Evolutionary conservation across 2,888 invertebrate species (phyloP).

Genomic region (Peribatodes rhomboidaria): DNA sequence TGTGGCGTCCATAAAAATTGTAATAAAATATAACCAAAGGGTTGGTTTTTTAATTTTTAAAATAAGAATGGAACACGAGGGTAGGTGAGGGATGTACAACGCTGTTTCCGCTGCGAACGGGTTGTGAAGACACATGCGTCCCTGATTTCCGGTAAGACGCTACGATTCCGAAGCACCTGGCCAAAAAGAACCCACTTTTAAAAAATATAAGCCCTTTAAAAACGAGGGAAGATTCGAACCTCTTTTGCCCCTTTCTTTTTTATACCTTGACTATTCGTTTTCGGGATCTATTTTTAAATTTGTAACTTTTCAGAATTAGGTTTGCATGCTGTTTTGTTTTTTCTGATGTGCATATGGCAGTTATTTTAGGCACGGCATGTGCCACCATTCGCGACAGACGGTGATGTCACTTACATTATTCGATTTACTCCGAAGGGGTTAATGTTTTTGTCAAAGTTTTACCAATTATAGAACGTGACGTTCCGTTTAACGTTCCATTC

Average conservation of each 20-base stretch:
- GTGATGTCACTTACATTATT: conserved; percentile 77
- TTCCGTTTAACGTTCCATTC: conserved; percentile 48
- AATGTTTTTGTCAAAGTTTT: conserved; percentile 58
- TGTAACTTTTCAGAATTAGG: conserved; percentile 21
- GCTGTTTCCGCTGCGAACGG: conserved; percentile 79
- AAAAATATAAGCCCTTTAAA: conserved; percentile 68
- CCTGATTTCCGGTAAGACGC: conserved; percentile 83
- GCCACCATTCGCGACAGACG: conserved; percentile 79
- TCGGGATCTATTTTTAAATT: conserved; percentile 19
- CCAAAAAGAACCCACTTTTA: conserved; percentile 74
- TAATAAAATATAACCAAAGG: conserved; percentile 54
- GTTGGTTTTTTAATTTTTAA: conserved; percentile 69
- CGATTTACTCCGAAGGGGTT: conserved; percentile 64
- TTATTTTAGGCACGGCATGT: conserved; percentile 83
- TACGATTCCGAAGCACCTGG: conserved; percentile 79
- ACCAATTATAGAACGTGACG: conserved; percentile 59
- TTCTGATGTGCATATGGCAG: conserved; percentile 76
- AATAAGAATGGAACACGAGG: conserved; percentile 60
- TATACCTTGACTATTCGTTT: conserved; percentile 19
- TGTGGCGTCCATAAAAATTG: conserved; percentile 30
- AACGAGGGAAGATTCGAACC: conserved; percentile 66
- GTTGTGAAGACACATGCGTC: conserved; percentile 79
- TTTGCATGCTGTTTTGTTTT: conserved; percentile 58
- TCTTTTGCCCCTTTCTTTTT: conserved; percentile 65
- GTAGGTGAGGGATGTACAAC: conserved; percentile 73